phyloP scores from a whole-genome alignment of 2,113 vertebrate species.

The Rhabdomys dilectus region DNA sequence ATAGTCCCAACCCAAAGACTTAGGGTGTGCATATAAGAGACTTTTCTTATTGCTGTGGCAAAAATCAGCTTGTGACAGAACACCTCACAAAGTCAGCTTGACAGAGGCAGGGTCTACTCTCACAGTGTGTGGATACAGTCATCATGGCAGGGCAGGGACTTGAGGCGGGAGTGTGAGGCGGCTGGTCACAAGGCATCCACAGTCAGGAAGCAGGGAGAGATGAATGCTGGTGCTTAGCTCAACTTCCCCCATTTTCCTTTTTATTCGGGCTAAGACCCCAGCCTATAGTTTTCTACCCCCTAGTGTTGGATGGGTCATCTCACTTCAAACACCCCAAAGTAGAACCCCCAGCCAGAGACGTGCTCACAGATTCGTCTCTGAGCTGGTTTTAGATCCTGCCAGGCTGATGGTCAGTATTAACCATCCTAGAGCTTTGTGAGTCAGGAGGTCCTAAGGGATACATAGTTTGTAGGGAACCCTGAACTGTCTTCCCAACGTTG shows the following conservation, averaged over 20 bases:
- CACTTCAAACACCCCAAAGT: neutral
- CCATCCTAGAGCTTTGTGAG: neutral
- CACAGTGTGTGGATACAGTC: neutral
- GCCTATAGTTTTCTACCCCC: no score
- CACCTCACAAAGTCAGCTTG: neutral
- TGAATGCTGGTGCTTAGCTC: neutral
- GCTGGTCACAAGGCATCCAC: neutral
- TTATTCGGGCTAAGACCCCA: neutral
- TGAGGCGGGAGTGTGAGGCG: neutral
- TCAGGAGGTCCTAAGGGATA: neutral
- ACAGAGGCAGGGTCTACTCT: neutral
- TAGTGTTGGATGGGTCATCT: neutral
- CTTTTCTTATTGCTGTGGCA: neutral
- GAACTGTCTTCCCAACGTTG: rapidly evolving
- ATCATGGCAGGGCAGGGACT: no score
- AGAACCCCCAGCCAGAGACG: neutral
- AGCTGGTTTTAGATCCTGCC: neutral
- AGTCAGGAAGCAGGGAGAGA: neutral
- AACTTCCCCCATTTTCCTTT: neutral
- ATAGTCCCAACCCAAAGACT: neutral
- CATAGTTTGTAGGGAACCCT: neutral
- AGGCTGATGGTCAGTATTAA: neutral
- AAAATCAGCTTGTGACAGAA: no score
- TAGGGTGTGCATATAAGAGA: neutral
- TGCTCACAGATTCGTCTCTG: neutral